Evolutionary conservation across 2,113 vertebrate genomes (phyloP), one percentile per base, ranked within the genome.

Genomic region (Isichthys henryi): DNA sequence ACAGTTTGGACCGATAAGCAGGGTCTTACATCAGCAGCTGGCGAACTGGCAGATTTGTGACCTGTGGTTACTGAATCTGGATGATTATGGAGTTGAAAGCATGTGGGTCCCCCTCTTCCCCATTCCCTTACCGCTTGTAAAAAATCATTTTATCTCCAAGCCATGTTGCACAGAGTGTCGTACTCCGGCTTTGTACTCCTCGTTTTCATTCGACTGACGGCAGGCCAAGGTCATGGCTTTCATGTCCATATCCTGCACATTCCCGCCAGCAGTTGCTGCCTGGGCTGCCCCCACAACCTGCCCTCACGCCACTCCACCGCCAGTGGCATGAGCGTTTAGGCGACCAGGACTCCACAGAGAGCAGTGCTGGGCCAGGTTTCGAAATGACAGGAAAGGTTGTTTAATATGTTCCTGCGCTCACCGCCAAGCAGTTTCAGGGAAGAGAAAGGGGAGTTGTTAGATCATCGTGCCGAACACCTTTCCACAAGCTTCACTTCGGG

Each of bases 391-490:
- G 91, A 88, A 91, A 90, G 88, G 90, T 92, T 91, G 87, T 88
- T 90, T 93, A 88, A 92, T 83, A 92, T 93, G 89, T 89, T 70
- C 48, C 74, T 90, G 90, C 88, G 86, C 89, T 87, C 86, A 89
- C 89, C 89, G 93, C 91, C 92, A 93, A 66, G 89, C 90, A 86
- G 80, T 88, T 89, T 70, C 91, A 89, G 90, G 91, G 85, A 86
- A 49, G 70, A 52, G 70, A 89, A 88, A 1, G 27, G 56, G 85
- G 86, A 48, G 87, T 39, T 19, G 7, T 23, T 17, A 49, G 45
- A 43, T 58, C 11, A 56, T 10, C 2, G 49, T 49, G 62, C 53
- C 45, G 21, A 45, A 46, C 27, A 15, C n/a, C 21, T 35, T 74
- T 70, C 87, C 39, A n/a, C 48, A 88, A 19, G 35, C 35, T 31